These are phyloP conservation scores for Amphiprion clarkii DNA, from an alignment of 2,797 vertebrate species.

Conservation along the genomic window DNA sequence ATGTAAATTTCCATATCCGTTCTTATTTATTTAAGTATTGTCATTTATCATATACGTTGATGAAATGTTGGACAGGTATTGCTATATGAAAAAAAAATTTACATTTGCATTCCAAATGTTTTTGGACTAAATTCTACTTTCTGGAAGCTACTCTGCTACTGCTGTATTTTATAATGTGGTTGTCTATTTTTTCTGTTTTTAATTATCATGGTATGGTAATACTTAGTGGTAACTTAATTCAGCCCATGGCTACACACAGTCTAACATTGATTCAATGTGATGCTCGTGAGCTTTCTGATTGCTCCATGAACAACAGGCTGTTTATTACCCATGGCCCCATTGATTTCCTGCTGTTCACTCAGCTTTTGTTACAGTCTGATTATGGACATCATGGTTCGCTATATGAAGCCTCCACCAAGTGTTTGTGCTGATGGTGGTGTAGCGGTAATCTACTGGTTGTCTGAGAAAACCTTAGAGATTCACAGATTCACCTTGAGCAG, in stretches of 20 bases:
- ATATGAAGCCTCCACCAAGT: constrained; percentile 15
- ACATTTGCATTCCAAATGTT: no score
- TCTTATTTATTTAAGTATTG: no score
- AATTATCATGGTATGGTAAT: no score
- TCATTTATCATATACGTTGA: no score
- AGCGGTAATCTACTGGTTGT: neutral
- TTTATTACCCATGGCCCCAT: constrained; percentile 14
- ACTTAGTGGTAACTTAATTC: neutral
- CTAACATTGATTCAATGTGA: neutral
- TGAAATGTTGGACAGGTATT: no score
- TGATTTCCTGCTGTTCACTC: constrained; percentile 36
- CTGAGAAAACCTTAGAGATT: neutral
- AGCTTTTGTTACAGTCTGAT: constrained; percentile 29
- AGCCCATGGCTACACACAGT: neutral
- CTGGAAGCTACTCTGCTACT: neutral
- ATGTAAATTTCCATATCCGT: no score
- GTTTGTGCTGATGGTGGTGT: neutral
- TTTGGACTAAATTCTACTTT: neutral
- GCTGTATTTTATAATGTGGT: no score
- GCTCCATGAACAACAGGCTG: constrained; percentile 18
- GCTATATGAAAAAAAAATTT: no score
- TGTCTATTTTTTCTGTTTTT: neutral
- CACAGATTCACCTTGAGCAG: neutral
- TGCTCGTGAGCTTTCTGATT: neutral
- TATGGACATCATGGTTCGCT: constrained; percentile 5